Conservation (phyloP, 2,888 invertebrate genomes). For the Frankliniella intonsa region DNA sequence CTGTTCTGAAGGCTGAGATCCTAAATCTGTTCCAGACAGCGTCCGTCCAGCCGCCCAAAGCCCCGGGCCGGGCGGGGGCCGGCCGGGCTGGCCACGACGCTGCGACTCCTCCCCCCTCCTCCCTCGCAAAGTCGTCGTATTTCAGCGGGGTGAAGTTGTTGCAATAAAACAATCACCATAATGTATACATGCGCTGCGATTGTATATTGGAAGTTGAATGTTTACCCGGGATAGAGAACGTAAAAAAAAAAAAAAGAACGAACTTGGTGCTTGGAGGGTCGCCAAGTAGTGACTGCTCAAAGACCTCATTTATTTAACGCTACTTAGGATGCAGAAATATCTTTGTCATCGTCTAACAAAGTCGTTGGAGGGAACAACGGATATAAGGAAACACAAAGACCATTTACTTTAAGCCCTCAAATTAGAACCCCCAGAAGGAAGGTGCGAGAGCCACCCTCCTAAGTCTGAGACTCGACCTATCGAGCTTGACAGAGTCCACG, state of each 20-base stretch:
- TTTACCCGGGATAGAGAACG: neutral
- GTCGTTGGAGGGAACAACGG: too few relatives aligned
- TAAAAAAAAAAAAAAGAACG: neutral
- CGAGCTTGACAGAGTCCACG: too few relatives aligned
- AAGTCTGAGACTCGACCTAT: too few relatives aligned
- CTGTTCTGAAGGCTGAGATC: neutral
- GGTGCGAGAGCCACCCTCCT: too few relatives aligned
- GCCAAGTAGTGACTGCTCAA: too few relatives aligned
- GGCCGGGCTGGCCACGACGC: neutral
- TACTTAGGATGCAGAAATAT: too few relatives aligned
- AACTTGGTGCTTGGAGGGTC: neutral
- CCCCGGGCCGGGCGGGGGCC: too few relatives aligned
- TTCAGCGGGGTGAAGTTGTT: neutral
- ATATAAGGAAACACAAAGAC: too few relatives aligned
- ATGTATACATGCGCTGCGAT: conserved; percentile 16
- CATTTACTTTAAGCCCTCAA: too few relatives aligned
- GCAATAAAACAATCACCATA: conserved; percentile 15
- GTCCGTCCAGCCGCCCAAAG: neutral
- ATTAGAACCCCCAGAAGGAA: too few relatives aligned
- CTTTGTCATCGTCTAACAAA: too few relatives aligned
- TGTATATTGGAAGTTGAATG: conserved; percentile 21
- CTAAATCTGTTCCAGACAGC: conserved; percentile 6
- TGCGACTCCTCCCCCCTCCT: neutral
- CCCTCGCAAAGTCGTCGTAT: neutral
- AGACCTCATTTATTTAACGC: too few relatives aligned